Conservation (phyloP, 2,888 invertebrate genomes). For the Scaptomyza caliginosa region DNA sequence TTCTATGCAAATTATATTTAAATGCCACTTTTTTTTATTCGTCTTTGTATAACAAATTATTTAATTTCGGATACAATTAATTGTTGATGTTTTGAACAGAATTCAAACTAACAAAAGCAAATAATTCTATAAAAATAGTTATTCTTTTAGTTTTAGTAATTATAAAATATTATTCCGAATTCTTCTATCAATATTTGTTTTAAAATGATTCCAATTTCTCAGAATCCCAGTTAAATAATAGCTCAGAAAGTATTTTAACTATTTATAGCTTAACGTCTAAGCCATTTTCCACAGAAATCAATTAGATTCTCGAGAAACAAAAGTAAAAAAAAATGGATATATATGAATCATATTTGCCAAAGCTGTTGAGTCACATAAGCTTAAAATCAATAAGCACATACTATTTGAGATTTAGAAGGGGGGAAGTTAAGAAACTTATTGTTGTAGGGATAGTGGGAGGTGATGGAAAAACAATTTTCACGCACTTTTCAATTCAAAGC, state of each 20-base stretch:
- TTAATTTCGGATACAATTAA: no score
- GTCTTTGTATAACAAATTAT: neutral
- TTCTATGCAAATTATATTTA: neutral
- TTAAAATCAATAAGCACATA: constrained; percentile 27
- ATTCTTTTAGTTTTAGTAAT: no score
- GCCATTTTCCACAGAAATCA: no score
- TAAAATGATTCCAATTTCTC: no score
- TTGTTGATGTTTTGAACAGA: no score
- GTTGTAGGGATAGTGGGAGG: neutral
- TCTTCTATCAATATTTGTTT: no score
- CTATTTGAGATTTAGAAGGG: neutral
- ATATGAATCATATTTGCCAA: neutral
- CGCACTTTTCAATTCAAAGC: constrained; percentile 37
- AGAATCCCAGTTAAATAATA: no score
- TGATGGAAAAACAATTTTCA: constrained; percentile 26
- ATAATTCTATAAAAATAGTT: no score
- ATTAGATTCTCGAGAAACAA: constrained; percentile 7
- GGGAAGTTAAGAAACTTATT: neutral
- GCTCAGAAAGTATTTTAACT: no score
- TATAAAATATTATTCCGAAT: no score
- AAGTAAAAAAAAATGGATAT: constrained; percentile 4
- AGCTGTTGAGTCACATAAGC: neutral
- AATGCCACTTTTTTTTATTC: neutral
- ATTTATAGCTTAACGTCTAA: no score
- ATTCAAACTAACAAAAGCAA: no score